Evolutionary conservation across 2,888 invertebrate genomes (phyloP).

Genomic region (Germaria angustata): DNA sequence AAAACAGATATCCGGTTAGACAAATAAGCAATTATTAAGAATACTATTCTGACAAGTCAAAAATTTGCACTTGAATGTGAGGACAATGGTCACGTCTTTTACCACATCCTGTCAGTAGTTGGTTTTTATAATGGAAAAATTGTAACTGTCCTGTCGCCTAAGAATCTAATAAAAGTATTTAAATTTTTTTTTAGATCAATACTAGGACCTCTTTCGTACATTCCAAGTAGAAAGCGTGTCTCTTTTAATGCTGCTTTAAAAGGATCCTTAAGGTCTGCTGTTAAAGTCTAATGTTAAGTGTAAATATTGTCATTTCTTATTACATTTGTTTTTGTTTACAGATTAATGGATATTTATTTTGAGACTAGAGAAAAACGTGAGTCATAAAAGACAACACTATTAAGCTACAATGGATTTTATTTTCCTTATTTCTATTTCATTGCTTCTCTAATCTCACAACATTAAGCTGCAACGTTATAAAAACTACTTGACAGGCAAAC

Average conservation of each 20-base stretch:
- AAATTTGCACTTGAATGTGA: too few relatives aligned
- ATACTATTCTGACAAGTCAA: too few relatives aligned
- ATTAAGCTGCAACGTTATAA: conserved; percentile 21
- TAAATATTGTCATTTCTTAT: not conserved
- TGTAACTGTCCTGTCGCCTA: too few relatives aligned
- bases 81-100: too few relatives aligned
- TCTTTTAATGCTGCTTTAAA: not conserved
- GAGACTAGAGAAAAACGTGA: conserved; percentile 54
- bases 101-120: too few relatives aligned
- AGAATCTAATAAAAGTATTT: too few relatives aligned
- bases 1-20: too few relatives aligned
- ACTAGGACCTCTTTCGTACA: not conserved
- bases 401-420: conserved; percentile 32
- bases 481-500: not conserved
- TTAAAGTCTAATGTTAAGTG: not conserved
- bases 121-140: too few relatives aligned
- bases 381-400: conserved; percentile 42
- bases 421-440: conserved; percentile 5
- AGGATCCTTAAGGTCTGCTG: not conserved
- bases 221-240: not conserved
- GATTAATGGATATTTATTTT: conserved; percentile 64
- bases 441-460: conserved; percentile 37
- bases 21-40: too few relatives aligned
- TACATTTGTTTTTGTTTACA: conserved; percentile 58
- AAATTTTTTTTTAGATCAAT: not conserved